Evolutionary conservation across 2,113 vertebrate genomes (phyloP).

Genomic region (Apistogramma diplotaenia): DNA sequence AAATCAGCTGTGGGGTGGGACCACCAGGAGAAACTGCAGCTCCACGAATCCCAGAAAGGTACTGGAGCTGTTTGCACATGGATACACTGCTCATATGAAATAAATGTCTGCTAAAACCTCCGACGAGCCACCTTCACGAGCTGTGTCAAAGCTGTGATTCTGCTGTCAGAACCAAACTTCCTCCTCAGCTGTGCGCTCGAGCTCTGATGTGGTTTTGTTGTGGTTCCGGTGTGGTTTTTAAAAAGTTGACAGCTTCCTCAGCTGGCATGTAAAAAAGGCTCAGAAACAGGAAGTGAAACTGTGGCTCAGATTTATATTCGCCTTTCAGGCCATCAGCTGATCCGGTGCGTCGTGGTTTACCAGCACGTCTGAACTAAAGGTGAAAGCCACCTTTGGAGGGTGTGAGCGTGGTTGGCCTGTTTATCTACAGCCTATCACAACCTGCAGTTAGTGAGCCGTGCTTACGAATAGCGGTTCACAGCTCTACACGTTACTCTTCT

Average conservation of each 20-base stretch:
- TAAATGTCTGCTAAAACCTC: not conserved
- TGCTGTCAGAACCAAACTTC: not conserved
- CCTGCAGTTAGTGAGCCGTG: not conserved
- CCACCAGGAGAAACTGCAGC: slow-evolving; percentile 94
- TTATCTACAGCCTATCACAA: not conserved
- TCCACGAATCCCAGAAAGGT: slow-evolving; percentile 98
- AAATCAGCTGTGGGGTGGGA: slow-evolving; percentile 97
- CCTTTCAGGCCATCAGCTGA: not conserved
- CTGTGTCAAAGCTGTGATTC: not conserved
- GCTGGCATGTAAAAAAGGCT: not conserved
- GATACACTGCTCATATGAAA: not conserved
- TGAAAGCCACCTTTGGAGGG: not conserved
- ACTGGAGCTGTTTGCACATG: not conserved
- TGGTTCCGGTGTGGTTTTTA: not conserved
- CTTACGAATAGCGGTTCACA: no score
- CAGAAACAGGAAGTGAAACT: slow-evolving; percentile 29
- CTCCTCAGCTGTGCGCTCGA: not conserved
- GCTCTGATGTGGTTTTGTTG: slow-evolving; percentile 41
- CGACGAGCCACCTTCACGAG: not conserved
- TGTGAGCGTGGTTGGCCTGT: not conserved
- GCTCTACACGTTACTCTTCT: not conserved
- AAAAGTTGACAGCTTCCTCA: slow-evolving; percentile 36
- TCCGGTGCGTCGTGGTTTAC: not conserved
- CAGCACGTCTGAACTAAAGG: not conserved
- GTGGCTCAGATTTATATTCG: slow-evolving; percentile 7